Conservation (phyloP, 2,888 invertebrate species). For the Lordiphosa fenestrarum region DNA sequence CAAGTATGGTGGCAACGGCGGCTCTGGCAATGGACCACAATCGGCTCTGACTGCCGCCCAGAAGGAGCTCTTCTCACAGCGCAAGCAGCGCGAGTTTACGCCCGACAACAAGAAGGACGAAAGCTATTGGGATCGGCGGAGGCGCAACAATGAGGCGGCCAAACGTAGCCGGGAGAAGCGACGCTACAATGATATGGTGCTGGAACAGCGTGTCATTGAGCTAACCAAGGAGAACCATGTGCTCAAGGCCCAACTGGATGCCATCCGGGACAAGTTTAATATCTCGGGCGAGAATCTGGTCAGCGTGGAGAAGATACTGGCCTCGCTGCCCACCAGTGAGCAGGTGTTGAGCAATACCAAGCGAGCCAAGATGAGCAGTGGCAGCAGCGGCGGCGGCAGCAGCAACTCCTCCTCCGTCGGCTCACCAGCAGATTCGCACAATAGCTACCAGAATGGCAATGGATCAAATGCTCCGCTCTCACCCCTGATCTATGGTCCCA, state of each 20-base stretch:
- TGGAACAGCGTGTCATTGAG: constrained; percentile 96
- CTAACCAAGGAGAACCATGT: constrained; percentile 97
- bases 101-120: constrained; percentile 98
- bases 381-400: constrained; percentile 50
- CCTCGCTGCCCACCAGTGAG: constrained; percentile 91
- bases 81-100: constrained; percentile 97
- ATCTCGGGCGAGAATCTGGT: constrained; percentile 93
- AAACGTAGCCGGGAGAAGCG: constrained; percentile 98
- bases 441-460: constrained; percentile 43
- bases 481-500: constrained; percentile 52
- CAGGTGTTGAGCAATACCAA: constrained; percentile 92
- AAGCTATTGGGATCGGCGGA: constrained; percentile 97
- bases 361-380: constrained; percentile 81
- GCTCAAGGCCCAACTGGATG: constrained; percentile 94
- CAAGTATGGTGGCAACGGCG: constrained; percentile 51
- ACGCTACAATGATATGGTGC: constrained; percentile 96
- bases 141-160: constrained; percentile 98
- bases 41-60: constrained; percentile 80
- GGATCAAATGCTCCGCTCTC: constrained; percentile 40
- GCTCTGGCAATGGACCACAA: constrained; percentile 40
- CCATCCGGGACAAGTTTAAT: constrained; percentile 95
- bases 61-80: constrained; percentile 92
- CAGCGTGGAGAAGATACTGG: constrained; percentile 93
- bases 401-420: constrained; percentile 23
- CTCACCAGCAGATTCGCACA: constrained; percentile 31